Evolutionary conservation across 2,888 invertebrate species (phyloP).

Genomic region (Heteromurus nitidus): DNA sequence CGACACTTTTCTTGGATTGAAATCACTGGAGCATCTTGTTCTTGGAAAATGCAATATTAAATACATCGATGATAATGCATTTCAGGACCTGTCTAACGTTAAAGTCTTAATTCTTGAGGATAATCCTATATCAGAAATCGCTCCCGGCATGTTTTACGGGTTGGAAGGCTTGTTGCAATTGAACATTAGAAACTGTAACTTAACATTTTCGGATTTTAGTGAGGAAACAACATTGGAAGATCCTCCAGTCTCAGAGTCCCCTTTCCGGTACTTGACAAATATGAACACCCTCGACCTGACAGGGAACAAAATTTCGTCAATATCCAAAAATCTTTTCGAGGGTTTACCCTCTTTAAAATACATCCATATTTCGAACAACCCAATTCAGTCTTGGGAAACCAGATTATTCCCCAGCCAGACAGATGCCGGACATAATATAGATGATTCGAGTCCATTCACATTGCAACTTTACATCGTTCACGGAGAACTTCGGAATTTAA

Average conservation of each 20-base stretch:
- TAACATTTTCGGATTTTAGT: constrained; percentile 29
- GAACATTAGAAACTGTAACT: constrained; percentile 17
- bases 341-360: constrained; percentile 76
- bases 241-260: background rate
- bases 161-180: constrained; percentile 47
- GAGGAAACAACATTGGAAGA: background rate
- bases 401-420: constrained; percentile 76
- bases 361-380: constrained; percentile 79
- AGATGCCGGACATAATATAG: background rate
- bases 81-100: constrained; percentile 44
- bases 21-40: constrained; percentile 12
- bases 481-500: constrained; percentile 76
- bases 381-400: constrained; percentile 79
- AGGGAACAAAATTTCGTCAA: constrained; percentile 77
- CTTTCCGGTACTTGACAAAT: constrained; percentile 63
- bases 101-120: constrained; percentile 31
- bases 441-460: constrained; percentile 74
- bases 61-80: constrained; percentile 64
- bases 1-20: constrained; percentile 40
- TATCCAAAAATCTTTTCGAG: constrained; percentile 75
- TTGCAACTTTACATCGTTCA: constrained; percentile 79
- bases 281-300: constrained; percentile 75
- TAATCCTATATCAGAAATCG: constrained; percentile 30
- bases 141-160: constrained; percentile 59
- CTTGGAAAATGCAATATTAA: constrained; percentile 44